A percentile compares a stretch with the other conserved stretches of the same genome.
These are phyloP conservation scores for Zeuzera pyrina DNA, from an alignment of 2,888 invertebrate genomes.

Conservation along the genomic window DNA sequence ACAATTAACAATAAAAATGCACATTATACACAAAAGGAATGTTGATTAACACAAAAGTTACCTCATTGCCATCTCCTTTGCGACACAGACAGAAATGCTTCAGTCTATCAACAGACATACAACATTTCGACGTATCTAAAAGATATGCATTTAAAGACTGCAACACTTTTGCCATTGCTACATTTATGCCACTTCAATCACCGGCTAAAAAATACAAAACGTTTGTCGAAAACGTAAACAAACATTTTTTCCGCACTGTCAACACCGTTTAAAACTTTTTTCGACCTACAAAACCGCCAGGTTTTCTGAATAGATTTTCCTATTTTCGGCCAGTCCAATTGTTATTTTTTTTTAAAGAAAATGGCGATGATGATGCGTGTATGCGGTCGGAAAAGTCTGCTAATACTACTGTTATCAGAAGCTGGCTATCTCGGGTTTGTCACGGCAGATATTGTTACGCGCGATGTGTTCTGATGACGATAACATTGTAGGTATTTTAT, in stretches of 20 bases:
- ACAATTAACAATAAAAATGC: too few species aligned
- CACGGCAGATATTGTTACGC: conserved; percentile 61
- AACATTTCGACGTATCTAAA: conserved; percentile 54
- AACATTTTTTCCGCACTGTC: conserved; percentile 6
- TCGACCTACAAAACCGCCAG: neutral
- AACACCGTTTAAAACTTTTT: conserved; percentile 1
- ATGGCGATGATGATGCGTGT: conserved; percentile 42
- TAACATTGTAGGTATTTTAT: conserved; percentile 21
- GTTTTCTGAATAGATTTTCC: neutral
- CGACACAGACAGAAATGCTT: conserved; percentile 62
- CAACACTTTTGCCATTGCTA: conserved; percentile 48
- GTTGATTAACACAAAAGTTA: conserved; percentile 26
- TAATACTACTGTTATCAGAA: conserved; percentile 59
- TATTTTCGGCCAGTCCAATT: conserved; percentile 5
- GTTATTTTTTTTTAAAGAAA: conserved; percentile 7
- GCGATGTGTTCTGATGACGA: conserved; percentile 50
- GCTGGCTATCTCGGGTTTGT: conserved; percentile 61
- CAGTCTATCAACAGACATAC: conserved; percentile 49
- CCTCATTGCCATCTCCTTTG: conserved; percentile 50
- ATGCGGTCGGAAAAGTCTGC: conserved; percentile 37
- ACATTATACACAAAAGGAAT: too few species aligned
- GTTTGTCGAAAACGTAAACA: neutral
- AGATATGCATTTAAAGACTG: conserved; percentile 54
- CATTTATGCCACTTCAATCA: conserved; percentile 2
- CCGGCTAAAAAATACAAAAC: conserved; percentile 5